These are phyloP conservation scores for Novumbra hubbsi DNA, from an alignment of 2,797 vertebrate genomes.

Conservation along the genomic window DNA sequence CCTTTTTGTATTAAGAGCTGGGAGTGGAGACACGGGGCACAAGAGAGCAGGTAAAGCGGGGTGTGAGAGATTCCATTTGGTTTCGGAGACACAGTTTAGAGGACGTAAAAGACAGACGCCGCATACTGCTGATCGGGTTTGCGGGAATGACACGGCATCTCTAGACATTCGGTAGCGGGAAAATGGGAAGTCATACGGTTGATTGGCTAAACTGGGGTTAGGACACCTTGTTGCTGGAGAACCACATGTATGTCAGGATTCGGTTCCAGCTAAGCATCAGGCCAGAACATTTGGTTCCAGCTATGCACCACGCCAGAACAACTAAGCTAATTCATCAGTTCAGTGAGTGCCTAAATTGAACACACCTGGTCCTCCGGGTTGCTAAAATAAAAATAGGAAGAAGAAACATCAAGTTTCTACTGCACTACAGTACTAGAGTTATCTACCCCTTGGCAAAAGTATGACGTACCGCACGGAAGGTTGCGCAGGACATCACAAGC, in stretches of 20 bases:
- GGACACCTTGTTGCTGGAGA: too few relatives aligned
- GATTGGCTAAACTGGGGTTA: not conserved
- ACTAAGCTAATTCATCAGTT: too few relatives aligned
- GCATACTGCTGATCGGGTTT: not conserved
- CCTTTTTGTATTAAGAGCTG: slow-evolving; percentile 63
- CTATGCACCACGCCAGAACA: too few relatives aligned
- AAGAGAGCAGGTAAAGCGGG: slow-evolving; percentile 41
- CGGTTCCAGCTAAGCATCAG: too few relatives aligned
- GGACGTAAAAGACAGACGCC: not conserved
- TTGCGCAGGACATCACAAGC: not conserved
- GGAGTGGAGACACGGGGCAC: slow-evolving; percentile 45
- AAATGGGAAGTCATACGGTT: not conserved
- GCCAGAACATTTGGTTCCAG: too few relatives aligned
- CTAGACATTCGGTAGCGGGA: not conserved
- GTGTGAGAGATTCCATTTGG: slow-evolving; percentile 65
- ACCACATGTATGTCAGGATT: too few relatives aligned
- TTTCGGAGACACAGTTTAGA: slow-evolving; percentile 25
- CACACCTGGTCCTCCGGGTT: too few relatives aligned
- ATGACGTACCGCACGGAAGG: not conserved
- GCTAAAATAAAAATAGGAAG: too few relatives aligned
- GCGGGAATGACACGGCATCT: not conserved
- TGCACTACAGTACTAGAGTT: not conserved
- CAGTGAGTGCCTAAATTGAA: too few relatives aligned
- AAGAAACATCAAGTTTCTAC: too few relatives aligned
- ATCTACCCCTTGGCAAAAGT: not conserved